phyloP scores from a whole-genome alignment of 1,140 invertebrate species.

The Apis florea region DNA sequence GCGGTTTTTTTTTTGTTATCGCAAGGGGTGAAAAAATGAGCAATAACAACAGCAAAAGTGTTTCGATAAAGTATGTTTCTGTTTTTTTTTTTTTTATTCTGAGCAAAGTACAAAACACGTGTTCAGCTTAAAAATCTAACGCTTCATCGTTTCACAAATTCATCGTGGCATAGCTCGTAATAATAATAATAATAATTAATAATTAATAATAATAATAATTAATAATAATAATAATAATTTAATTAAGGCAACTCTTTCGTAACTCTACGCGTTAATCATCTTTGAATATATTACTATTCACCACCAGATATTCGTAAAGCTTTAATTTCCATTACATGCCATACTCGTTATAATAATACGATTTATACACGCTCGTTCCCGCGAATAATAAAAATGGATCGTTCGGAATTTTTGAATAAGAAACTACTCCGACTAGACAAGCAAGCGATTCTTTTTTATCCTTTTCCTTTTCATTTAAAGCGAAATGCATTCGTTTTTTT shows the following conservation, averaged over 20 bases:
- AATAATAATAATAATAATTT: conserved; percentile 59
- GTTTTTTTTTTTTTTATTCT: conserved; percentile 68
- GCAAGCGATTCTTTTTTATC: conserved; percentile 64
- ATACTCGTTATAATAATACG: conserved; percentile 12
- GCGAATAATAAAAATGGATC: conserved; percentile 7
- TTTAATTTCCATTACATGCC: conserved; percentile 15
- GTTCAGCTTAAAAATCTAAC: conserved; percentile 63
- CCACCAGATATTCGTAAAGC: conserved; percentile 43
- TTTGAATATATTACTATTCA: conserved; percentile 68
- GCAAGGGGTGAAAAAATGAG: not conserved
- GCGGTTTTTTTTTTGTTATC: no score
- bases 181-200: no score
- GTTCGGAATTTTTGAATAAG: conserved; percentile 24
- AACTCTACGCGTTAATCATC: conserved; percentile 58
- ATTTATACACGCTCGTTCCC: conserved; percentile 5
- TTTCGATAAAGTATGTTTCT: conserved; percentile 44
- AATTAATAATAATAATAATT: no score
- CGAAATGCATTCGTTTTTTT: conserved; percentile 46
- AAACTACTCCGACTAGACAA: conserved; percentile 73
- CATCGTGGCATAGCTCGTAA: conserved; percentile 53
- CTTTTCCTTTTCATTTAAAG: conserved; percentile 36
- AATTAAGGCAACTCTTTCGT: conserved; percentile 74
- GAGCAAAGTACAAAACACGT: conserved; percentile 73
- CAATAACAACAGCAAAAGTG: not conserved
- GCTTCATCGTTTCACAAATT: conserved; percentile 38